Percentiles rank a stretch among this genome's conserved stretches.
phyloP scores from a whole-genome alignment of 2,113 vertebrate species.

The Megaptera novaeangliae region DNA sequence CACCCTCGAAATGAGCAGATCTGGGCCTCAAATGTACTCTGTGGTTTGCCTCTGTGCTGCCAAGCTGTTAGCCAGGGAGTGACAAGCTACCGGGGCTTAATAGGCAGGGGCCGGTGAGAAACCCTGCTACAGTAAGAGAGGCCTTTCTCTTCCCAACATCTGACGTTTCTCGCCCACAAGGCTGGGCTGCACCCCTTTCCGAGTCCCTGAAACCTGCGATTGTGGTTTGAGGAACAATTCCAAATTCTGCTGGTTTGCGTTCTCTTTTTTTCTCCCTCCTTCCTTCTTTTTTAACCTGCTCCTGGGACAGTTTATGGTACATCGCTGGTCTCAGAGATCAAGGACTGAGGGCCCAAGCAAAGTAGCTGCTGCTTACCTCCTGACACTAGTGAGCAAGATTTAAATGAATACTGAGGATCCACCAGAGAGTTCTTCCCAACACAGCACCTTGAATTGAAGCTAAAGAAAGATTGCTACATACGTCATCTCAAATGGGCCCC shows the following conservation, averaged over 20 bases:
- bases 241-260: not conserved
- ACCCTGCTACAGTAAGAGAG: not conserved
- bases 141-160: slow-evolving; percentile 28
- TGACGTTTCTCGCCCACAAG: slow-evolving; percentile 30
- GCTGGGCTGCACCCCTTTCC: slow-evolving; percentile 36
- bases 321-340: not conserved
- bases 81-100: not conserved
- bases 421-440: not conserved
- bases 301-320: not conserved
- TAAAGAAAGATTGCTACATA: not conserved
- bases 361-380: not conserved
- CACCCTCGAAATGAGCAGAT: slow-evolving; percentile 73
- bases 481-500: not conserved
- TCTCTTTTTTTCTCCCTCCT: not conserved
- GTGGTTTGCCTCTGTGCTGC: slow-evolving; percentile 67
- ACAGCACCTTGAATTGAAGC: not conserved
- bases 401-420: not conserved
- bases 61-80: slow-evolving; percentile 44
- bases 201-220: slow-evolving; percentile 27
- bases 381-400: not conserved
- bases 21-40: slow-evolving; percentile 69
- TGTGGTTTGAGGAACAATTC: slow-evolving; percentile 25
- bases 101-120: not conserved
- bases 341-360: not conserved
- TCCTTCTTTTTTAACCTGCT: not conserved